Conservation (phyloP, 2,888 invertebrate species). For the Oxycera nigricornis region DNA sequence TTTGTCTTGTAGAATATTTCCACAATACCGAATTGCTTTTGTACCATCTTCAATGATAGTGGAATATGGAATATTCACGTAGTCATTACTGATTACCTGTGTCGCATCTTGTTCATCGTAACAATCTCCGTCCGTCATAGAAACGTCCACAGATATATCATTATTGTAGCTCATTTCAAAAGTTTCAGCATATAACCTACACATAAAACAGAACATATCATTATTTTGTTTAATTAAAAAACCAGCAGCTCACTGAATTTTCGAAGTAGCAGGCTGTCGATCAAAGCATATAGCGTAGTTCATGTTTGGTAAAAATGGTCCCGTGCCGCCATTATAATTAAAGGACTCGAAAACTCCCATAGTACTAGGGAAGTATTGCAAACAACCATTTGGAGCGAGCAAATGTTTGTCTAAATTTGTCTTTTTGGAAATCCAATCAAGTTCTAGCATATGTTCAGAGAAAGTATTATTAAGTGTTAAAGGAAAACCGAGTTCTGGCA, state of each 20-base stretch:
- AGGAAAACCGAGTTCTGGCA: neutral
- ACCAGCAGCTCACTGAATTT: slow-evolving; percentile 55
- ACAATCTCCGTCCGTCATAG: slow-evolving; percentile 63
- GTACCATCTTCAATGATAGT: slow-evolving; percentile 55
- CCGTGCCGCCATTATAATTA: slow-evolving; percentile 66
- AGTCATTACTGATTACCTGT: slow-evolving; percentile 65
- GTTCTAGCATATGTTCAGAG: neutral
- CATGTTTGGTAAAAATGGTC: slow-evolving; percentile 67
- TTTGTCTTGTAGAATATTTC: slow-evolving; percentile 50
- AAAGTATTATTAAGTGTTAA: neutral
- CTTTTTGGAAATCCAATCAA: neutral
- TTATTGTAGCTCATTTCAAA: neutral
- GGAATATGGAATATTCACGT: slow-evolving; percentile 66
- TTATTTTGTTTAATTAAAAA: neutral
- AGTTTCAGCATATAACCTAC: neutral
- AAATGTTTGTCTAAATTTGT: slow-evolving; percentile 52
- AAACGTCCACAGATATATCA: neutral
- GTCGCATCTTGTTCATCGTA: slow-evolving; percentile 62
- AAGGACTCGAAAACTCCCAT: slow-evolving; percentile 67
- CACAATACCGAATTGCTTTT: slow-evolving; percentile 60
- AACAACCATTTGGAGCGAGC: slow-evolving; percentile 69
- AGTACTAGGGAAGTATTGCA: slow-evolving; percentile 70
- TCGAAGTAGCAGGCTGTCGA: slow-evolving; percentile 51
- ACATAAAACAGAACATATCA: no score
- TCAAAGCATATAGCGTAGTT: slow-evolving; percentile 72